phyloP scores from a whole-genome alignment of 2,888 invertebrate genomes.

The Pseudanteris insignis region DNA sequence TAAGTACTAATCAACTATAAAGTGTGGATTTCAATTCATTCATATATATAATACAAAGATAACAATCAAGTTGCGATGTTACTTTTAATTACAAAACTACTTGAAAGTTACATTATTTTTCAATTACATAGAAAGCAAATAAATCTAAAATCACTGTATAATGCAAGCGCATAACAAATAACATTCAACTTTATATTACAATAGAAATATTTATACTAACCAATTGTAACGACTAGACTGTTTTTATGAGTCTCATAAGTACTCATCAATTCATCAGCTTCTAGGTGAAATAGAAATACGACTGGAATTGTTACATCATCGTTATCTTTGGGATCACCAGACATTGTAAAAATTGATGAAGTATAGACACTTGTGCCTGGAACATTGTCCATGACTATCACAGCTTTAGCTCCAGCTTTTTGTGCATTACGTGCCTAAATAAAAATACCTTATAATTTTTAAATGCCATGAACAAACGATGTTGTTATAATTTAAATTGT shows the following conservation, averaged over 20 bases:
- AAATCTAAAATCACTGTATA: too few species aligned
- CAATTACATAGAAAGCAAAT: too few species aligned
- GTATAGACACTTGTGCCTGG: conserved; percentile 78
- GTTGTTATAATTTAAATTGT: too few species aligned
- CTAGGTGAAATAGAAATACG: conserved; percentile 86
- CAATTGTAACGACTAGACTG: conserved; percentile 56
- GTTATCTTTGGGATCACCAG: conserved; percentile 80
- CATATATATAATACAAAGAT: too few species aligned
- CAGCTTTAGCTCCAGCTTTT: conserved; percentile 82
- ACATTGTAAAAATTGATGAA: conserved; percentile 94
- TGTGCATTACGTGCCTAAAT: conserved; percentile 82
- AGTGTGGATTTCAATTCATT: too few species aligned
- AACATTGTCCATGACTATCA: conserved; percentile 87
- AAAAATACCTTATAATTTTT: too few species aligned
- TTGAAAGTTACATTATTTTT: too few species aligned
- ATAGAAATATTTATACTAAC: conserved; percentile 47
- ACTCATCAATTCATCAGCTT: conserved; percentile 76
- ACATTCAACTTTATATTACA: not conserved
- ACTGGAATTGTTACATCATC: conserved; percentile 88
- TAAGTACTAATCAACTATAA: too few species aligned
- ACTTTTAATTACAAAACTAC: too few species aligned
- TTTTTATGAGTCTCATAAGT: conserved; percentile 65
- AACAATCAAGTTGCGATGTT: too few species aligned
- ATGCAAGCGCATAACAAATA: not conserved
- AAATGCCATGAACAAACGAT: too few species aligned